Conservation (phyloP, 2,888 invertebrate genomes). For the Idaea aversata region DNA sequence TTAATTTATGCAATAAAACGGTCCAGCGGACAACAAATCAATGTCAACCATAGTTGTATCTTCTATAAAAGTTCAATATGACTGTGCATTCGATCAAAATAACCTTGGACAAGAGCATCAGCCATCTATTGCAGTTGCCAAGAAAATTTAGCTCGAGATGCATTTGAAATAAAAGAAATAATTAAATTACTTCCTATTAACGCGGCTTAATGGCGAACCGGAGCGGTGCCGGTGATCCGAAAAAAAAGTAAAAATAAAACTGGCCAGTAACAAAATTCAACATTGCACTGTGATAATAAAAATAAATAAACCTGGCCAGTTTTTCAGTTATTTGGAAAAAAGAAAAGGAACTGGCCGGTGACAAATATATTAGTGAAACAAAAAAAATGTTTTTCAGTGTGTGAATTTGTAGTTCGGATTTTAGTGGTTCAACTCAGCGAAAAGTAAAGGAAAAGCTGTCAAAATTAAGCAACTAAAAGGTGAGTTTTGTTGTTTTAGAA, state of each 20-base stretch:
- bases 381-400: slow-evolving; percentile 1
- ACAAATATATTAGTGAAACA: background rate
- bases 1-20: background rate
- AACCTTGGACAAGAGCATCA: background rate
- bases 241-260: background rate
- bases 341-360: too few species aligned
- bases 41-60: background rate
- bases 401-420: background rate
- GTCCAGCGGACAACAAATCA: background rate
- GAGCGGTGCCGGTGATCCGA: background rate
- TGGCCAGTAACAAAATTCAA: background rate
- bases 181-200: background rate
- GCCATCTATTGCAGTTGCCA: slow-evolving; percentile 5
- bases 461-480: slow-evolving; percentile 68
- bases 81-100: background rate
- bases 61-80: background rate
- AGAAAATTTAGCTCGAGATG: slow-evolving; percentile 8
- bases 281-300: background rate
- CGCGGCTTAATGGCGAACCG: background rate
- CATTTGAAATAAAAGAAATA: slow-evolving; percentile 8
- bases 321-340: too few species aligned
- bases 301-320: background rate
- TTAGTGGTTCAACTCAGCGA: slow-evolving; percentile 6
- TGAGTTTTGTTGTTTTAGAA: slow-evolving; percentile 35
- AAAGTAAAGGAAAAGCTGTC: slow-evolving; percentile 30